Evolutionary conservation across 2,113 vertebrate species (phyloP), one percentile per base, ranked within the genome.

Genomic region (Passer domesticus): DNA sequence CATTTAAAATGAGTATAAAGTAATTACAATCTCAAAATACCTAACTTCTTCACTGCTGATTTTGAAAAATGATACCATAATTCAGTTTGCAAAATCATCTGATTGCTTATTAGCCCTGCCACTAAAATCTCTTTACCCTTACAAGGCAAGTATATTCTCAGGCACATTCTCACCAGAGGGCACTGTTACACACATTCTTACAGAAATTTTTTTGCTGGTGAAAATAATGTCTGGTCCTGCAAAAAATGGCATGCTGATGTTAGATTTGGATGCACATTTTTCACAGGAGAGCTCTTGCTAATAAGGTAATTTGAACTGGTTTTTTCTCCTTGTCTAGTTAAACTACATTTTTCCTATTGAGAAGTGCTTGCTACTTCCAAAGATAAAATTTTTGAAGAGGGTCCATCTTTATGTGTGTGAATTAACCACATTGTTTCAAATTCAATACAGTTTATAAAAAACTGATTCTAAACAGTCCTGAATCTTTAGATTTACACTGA

Each of bases 131-230:
- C 16, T 76, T 69, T 73, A 25, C 22, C 13, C n/a, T 72, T 55
- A 10, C 3, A 73, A 39, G 27, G 22, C 28, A 80, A 67, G 18
- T 4, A 2, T 50, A 20, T 60, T 78, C 41, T 67, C 60, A 33
- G 64, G 24, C 66, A 19, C 6, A 6, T 52, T 56, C 44, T 96
- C 93, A 90, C 49, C 88, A 97, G 95, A 84, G 93, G 92, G 94
- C 93, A 96, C 93, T 95, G n/a, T 94, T 92, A 72, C 43, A 75
- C 52, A 9, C 7, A 5, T 30, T 87, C 81, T 89, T 52, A 28
- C 5, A 52, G 46, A 47, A 55, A 1, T 55, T 66, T 86, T 91
- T 78, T 31, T 67, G 70, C 30, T 35, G 53, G 22, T 77, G 33
- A 80, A 59, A 93, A 31, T 37, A 53, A 30, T 53, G 22, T 49